phyloP scores from a whole-genome alignment of 2,797 vertebrate genomes.

The Tapera naevia region DNA sequence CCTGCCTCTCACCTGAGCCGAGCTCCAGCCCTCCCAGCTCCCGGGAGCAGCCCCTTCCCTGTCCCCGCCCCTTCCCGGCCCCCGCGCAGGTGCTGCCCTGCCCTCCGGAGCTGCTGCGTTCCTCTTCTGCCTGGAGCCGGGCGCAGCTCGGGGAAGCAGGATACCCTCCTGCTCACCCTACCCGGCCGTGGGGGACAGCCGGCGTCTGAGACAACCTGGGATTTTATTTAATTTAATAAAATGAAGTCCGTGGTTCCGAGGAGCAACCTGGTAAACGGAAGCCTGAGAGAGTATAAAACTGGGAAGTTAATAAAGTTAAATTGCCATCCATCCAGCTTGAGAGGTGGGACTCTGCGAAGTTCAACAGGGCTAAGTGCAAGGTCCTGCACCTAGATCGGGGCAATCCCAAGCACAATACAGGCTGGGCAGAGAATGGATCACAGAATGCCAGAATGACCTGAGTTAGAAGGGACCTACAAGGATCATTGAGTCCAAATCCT shows the following conservation, averaged over 20 bases:
- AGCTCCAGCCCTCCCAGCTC: not conserved
- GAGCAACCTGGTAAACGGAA: not conserved
- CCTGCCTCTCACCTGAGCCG: slow-evolving; percentile 33
- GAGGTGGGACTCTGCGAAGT: no score
- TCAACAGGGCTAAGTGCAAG: no score
- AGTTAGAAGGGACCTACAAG: no score
- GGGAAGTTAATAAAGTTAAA: not conserved
- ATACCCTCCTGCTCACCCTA: not conserved
- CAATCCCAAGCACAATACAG: no score
- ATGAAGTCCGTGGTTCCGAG: not conserved
- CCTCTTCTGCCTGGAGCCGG: rapidly evolving
- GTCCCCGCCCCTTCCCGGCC: not conserved
- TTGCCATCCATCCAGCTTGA: not conserved
- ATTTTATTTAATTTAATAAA: not conserved
- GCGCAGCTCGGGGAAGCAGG: rapidly evolving
- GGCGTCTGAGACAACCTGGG: rapidly evolving
- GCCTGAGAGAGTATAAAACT: not conserved
- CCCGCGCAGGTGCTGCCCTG: not conserved
- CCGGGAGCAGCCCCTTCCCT: not conserved
- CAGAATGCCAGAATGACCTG: no score
- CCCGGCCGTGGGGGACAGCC: rapidly evolving
- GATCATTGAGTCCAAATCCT: no score
- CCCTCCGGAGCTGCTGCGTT: no score
- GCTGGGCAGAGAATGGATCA: no score
- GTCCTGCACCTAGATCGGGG: no score